phyloP scores from a whole-genome alignment of 1,140 invertebrate species.

The Acromyrmex heyeri region DNA sequence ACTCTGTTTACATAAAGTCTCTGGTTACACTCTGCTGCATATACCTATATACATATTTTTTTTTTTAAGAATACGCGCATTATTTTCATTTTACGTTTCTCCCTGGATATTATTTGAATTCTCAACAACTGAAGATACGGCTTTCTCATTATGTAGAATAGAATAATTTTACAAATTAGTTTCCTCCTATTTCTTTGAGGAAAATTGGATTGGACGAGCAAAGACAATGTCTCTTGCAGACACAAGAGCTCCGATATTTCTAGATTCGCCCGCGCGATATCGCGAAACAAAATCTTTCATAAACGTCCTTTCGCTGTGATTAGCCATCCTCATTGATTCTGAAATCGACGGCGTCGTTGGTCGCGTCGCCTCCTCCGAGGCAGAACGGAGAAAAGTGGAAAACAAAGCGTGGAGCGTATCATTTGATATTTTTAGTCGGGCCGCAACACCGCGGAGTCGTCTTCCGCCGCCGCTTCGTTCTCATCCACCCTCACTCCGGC shows the following conservation, averaged over 20 bases:
- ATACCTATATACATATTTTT: not conserved
- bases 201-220: conserved; percentile 1
- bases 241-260: not conserved
- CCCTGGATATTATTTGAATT: not conserved
- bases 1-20: not conserved
- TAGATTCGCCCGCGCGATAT: not conserved
- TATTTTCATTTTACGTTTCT: conserved; percentile 9
- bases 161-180: not conserved
- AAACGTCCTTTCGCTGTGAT: not conserved
- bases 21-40: too few relatives aligned
- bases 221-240: not conserved
- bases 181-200: not conserved
- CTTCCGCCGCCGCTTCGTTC: conserved; percentile 32
- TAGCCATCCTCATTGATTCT: not conserved
- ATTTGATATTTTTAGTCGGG: conserved; percentile 63
- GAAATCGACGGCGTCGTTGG: conserved; percentile 17
- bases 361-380: not conserved
- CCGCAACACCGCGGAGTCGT: conserved; percentile 26
- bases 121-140: not conserved
- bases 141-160: not conserved
- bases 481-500: conserved; percentile 43
- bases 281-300: conserved; percentile 3
- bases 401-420: conserved; percentile 27
- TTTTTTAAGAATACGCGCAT: not conserved
- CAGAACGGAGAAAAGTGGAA: conserved; percentile 15